phyloP scores from a whole-genome alignment of 2,888 invertebrate genomes.

The Metallyticus violacea region DNA sequence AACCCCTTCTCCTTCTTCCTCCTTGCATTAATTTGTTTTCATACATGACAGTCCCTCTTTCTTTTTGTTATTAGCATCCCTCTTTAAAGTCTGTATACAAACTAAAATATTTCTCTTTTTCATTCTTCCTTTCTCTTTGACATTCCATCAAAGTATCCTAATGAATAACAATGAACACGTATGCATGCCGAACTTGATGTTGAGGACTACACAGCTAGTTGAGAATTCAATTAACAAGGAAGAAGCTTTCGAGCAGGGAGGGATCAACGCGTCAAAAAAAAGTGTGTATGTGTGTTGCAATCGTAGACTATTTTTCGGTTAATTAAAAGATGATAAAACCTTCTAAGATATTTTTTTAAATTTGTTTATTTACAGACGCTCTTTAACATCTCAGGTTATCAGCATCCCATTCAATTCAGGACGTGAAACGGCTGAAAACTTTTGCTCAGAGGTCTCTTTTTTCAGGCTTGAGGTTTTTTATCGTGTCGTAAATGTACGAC shows the following conservation, averaged over 20 bases:
- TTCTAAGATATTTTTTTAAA: no score
- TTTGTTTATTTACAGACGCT: no score
- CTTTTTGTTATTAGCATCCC: neutral
- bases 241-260: neutral
- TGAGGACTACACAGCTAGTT: neutral
- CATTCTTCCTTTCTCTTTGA: neutral
- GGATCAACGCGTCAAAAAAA: no score
- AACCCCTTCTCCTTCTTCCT: neutral
- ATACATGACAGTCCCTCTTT: conserved; percentile 8
- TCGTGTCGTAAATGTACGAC: no score
- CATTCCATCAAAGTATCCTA: conserved; percentile 2
- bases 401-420: no score
- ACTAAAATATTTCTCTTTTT: neutral
- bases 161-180: conserved; percentile 28
- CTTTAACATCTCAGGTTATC: no score
- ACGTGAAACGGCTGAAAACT: no score
- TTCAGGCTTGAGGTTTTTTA: no score
- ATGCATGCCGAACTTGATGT: neutral
- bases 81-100: neutral
- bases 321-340: no score
- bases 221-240: neutral
- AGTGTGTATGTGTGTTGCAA: no score
- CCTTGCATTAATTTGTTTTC: conserved; percentile 24
- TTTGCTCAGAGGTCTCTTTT: no score
- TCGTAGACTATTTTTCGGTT: no score